Conservation (phyloP, 2,113 vertebrate genomes). For the Zapus hudsonius region DNA sequence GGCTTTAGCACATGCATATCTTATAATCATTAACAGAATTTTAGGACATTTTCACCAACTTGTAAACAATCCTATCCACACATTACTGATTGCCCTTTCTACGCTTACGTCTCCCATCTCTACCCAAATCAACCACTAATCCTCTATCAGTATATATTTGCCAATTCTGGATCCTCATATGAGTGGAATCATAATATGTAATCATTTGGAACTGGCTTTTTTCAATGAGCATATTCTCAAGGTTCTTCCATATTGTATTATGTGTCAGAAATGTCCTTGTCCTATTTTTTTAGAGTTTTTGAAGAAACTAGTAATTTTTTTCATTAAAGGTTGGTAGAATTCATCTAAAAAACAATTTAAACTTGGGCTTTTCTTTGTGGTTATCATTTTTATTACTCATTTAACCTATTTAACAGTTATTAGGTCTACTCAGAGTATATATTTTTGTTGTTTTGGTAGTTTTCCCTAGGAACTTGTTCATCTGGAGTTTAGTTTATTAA, state of each 20-base stretch:
- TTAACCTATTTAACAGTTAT: not conserved
- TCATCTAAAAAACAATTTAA: conserved; percentile 41
- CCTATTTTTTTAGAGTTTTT: not conserved
- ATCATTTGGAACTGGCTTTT: conserved; percentile 29
- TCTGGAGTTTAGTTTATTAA: conserved; percentile 25
- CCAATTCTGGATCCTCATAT: not conserved
- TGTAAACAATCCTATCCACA: conserved; percentile 34
- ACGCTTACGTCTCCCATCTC: not conserved
- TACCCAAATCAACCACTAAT: conserved; percentile 24
- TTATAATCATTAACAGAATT: conserved; percentile 26
- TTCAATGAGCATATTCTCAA: conserved; percentile 26
- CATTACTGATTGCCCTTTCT: not conserved
- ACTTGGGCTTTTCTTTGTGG: not conserved
- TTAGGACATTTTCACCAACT: conserved; percentile 52
- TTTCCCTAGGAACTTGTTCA: conserved; percentile 1
- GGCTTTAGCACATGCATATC: conserved; percentile 25
- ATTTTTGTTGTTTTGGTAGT: not conserved
- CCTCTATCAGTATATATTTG: conserved; percentile 5
- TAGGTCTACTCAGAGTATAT: conserved; percentile 19
- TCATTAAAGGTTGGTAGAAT: conserved; percentile 39
- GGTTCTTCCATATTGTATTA: not conserved
- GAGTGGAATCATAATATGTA: not conserved
- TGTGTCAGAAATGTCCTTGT: not conserved
- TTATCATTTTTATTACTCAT: conserved; percentile 1
- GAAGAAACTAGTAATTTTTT: conserved; percentile 45